Base-by-base conservation (phyloP, 1,140 invertebrate species). In the Drosophila willistoni region DNA sequence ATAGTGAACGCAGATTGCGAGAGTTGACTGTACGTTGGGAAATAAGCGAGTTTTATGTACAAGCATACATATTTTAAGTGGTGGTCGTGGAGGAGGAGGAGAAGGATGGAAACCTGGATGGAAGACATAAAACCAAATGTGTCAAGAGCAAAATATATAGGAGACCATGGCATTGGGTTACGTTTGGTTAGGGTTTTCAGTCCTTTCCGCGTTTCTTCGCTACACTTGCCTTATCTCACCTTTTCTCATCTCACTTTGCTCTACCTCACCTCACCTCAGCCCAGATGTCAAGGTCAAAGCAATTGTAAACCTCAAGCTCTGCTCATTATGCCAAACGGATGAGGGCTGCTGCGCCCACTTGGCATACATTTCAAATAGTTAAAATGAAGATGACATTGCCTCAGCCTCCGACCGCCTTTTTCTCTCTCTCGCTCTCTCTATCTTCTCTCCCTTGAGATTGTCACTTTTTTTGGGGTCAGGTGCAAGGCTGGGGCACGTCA, bases 241-340 rank as follows among this genome's bases (percentile, higher is more conserved):
- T 29, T 7, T 29, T 6, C 6, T 5, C 29, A 25, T 25, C 25
- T 5, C 25, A 5, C 25, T 5, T 17, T 10, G n/a, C 56, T 14
- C 7, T n/a, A 17, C 7, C 13, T 12, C 56, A 59, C 7, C 55
- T n/a, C 60, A 34, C 14, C 34, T 7, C 17, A 55, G 17, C 42
- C 19, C 68, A 71, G 68, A 72, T 78, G 68, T 64, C 79, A 87
- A 87, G 83, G 83, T 82, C 73, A 69, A 56, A 79, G 66, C 77
- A 87, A 77, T 86, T 86, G 83, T 87, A 62, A 68, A 79, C 57
- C 63, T 75, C 39, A 77, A 79, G 47, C 63, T 75, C 25, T 73
- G 76, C 84, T 87, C 83, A 87, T 87, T 87, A 87, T 87, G 83
- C 83, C 76, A 89, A 87, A 77, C 84, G 76, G 74, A 71, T 86